A percentile compares a stretch with the other conserved stretches of the same genome.
Conservation (phyloP, 2,797 vertebrate species). For the Sus cebifrons region DNA sequence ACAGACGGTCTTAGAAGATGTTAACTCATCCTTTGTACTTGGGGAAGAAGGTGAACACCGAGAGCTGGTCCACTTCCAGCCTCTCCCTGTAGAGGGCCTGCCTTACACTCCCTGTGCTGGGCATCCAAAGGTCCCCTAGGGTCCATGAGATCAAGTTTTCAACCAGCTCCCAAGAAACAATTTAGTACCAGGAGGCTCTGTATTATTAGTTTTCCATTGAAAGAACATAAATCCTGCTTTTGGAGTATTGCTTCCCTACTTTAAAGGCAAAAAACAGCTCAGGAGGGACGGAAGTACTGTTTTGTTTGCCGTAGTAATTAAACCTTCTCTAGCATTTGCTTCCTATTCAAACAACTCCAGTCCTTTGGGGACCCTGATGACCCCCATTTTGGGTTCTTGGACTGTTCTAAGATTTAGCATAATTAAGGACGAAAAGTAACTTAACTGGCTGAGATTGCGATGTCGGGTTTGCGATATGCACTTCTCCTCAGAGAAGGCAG, state of each 20-base stretch:
- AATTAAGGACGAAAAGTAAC: slow-evolving; percentile 66
- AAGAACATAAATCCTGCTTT: slow-evolving; percentile 16
- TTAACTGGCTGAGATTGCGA: background rate
- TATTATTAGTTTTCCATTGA: background rate
- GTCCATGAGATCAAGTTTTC: background rate
- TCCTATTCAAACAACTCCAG: slow-evolving; percentile 46
- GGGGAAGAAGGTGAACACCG: background rate
- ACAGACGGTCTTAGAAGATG: background rate
- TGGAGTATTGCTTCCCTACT: background rate
- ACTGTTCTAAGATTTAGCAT: slow-evolving; percentile 40
- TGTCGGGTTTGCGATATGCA: background rate
- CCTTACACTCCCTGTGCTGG: background rate
- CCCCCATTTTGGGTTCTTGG: slow-evolving; percentile 1
- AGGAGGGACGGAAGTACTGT: background rate
- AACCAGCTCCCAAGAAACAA: background rate
- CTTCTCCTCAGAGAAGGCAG: background rate
- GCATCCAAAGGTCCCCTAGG: background rate
- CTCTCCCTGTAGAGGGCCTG: background rate
- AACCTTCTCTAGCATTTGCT: slow-evolving; percentile 1
- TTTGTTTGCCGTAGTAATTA: slow-evolving; percentile 53
- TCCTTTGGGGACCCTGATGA: background rate
- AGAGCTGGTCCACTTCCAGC: background rate
- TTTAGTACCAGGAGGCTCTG: background rate
- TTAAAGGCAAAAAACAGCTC: background rate
- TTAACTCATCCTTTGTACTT: background rate